These are phyloP conservation scores for Meloidogyne exigua DNA, from an alignment of 1,140 invertebrate species.

Conservation along the genomic window DNA sequence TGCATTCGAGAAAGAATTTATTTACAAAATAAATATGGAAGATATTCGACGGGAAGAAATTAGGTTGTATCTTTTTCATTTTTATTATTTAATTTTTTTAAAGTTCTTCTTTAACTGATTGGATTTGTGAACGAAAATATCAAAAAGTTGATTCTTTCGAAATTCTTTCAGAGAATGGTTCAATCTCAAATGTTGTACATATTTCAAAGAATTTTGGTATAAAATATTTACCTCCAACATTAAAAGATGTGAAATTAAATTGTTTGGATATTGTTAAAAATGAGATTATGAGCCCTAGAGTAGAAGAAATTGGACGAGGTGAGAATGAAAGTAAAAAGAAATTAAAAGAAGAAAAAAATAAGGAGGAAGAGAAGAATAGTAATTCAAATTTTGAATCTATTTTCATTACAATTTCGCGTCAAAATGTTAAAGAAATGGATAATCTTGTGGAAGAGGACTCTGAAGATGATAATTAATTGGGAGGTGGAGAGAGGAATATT, in stretches of 20 bases:
- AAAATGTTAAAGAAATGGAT: not conserved
- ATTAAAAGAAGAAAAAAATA: not conserved
- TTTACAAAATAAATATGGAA: slow-evolving; percentile 28
- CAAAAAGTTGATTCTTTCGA: not conserved
- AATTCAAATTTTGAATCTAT: not conserved
- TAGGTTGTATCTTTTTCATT: slow-evolving; percentile 18
- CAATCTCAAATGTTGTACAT: slow-evolving; percentile 13
- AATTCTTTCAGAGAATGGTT: not conserved
- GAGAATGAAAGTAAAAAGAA: not conserved
- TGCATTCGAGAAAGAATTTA: slow-evolving; percentile 30
- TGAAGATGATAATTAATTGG: too few relatives aligned
- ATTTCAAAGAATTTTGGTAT: slow-evolving; percentile 18
- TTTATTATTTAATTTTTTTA: not conserved
- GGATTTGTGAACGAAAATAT: slow-evolving; percentile 7
- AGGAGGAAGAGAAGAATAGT: not conserved
- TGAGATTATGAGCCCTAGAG: not conserved
- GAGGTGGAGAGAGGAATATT: too few relatives aligned
- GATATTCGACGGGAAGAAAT: slow-evolving; percentile 31
- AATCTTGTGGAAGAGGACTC: too few relatives aligned
- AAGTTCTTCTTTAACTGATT: not conserved
- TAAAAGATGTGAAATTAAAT: not conserved
- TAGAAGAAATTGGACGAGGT: too few relatives aligned
- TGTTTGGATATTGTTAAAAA: not conserved
- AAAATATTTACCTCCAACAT: not conserved
- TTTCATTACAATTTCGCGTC: not conserved